These are phyloP conservation scores for Epizoanthus illoricatus DNA, from an alignment of 92 coral and sea anemone species.

Conservation along the genomic window DNA sequence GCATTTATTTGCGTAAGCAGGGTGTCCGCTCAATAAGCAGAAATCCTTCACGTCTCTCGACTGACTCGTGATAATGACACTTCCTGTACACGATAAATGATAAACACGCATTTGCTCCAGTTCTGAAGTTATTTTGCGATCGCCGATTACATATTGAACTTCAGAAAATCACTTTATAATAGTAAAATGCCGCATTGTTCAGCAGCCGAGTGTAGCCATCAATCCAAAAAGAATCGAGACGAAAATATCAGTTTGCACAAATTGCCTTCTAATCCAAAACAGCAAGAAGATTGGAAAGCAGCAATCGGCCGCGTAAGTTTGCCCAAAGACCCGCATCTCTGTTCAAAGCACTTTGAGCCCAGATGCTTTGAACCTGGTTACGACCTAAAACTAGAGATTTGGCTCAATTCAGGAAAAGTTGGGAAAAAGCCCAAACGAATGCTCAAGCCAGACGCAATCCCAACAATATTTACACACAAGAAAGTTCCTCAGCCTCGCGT, in stretches of 20 bases:
- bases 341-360: too few relatives aligned
- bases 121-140: neutral
- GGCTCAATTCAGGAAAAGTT: too few relatives aligned
- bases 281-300: neutral
- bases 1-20: too few relatives aligned
- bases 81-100: constrained; percentile 4
- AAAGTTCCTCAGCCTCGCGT: neutral
- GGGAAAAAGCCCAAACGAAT: neutral
- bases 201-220: constrained; percentile 5
- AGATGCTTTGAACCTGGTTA: too few relatives aligned
- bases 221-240: neutral
- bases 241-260: neutral
- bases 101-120: neutral
- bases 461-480: neutral
- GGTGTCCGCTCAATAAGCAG: neutral
- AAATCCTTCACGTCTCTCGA: neutral
- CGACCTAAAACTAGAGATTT: too few relatives aligned
- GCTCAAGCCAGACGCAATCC: neutral
- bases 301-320: neutral
- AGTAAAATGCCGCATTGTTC: neutral
- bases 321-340: neutral
- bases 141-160: too few relatives aligned
- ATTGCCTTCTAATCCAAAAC: constrained; percentile 1
- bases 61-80: neutral
- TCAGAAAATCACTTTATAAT: neutral